Evolutionary conservation across 1,140 invertebrate species (phyloP).

Genomic region (roundworm (Caenorhabditis elegans)): WBcel235 BX284602.5:11575501-11576000

Average conservation of each 20-base stretch:
- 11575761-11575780: conserved; percentile 35
- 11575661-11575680: too few relatives aligned
- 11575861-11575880: conserved; percentile 41
- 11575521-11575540: too few relatives aligned
- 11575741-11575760: conserved; percentile 1
- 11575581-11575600: too few relatives aligned
- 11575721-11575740: neutral
- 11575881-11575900: conserved; percentile 22
- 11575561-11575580: too few relatives aligned
- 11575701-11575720: conserved; percentile 47
- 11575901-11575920: neutral
- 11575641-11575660: too few relatives aligned
- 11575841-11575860: conserved; percentile 27
- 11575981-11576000: conserved; percentile 44
- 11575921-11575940: conserved; percentile 25
- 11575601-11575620: too few relatives aligned
- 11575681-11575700: neutral
- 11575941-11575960: conserved; percentile 35
- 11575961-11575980: conserved; percentile 29
- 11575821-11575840: conserved; percentile 31
- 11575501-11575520: too few relatives aligned
- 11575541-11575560: too few relatives aligned
- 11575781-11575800: conserved; percentile 41
- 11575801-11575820: conserved; percentile 43
- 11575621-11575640: too few relatives aligned